Evolutionary conservation across 2,797 vertebrate species (phyloP).

Genomic region (Myotis findleyi): DNA sequence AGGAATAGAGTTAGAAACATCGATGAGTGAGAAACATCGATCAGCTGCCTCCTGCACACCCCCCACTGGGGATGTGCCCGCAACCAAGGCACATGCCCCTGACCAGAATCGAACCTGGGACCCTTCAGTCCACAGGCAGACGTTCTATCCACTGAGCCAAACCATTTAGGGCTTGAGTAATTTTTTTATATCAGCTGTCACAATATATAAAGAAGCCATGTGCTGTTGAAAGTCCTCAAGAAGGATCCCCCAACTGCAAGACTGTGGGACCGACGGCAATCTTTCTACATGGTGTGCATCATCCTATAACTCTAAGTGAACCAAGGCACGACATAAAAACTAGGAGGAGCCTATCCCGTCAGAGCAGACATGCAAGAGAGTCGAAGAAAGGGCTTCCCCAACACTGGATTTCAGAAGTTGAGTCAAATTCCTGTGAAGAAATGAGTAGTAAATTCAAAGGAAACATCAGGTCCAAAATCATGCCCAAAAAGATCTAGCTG

Average conservation of each 20-base stretch:
- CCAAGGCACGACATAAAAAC: not conserved
- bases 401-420: not conserved
- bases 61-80: too few relatives aligned
- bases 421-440: slow-evolving; percentile 41
- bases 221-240: slow-evolving; percentile 3
- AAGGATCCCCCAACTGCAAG: not conserved
- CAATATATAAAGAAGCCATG: not conserved
- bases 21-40: too few relatives aligned
- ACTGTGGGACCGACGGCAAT: not conserved
- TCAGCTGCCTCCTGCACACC: too few relatives aligned
- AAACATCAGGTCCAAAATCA: not conserved
- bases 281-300: not conserved
- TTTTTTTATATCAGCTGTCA: slow-evolving; percentile 1
- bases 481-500: not conserved
- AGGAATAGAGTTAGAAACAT: too few relatives aligned
- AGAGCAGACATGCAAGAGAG: not conserved
- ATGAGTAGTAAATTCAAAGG: not conserved
- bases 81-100: too few relatives aligned
- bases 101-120: too few relatives aligned
- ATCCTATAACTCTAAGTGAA: slow-evolving; percentile 16
- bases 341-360: not conserved
- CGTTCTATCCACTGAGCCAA: too few relatives aligned
- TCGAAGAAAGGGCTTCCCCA: not conserved
- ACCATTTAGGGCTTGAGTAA: not conserved
- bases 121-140: too few relatives aligned